phyloP scores from a whole-genome alignment of 2,888 invertebrate genomes.

The Baccha elongata region DNA sequence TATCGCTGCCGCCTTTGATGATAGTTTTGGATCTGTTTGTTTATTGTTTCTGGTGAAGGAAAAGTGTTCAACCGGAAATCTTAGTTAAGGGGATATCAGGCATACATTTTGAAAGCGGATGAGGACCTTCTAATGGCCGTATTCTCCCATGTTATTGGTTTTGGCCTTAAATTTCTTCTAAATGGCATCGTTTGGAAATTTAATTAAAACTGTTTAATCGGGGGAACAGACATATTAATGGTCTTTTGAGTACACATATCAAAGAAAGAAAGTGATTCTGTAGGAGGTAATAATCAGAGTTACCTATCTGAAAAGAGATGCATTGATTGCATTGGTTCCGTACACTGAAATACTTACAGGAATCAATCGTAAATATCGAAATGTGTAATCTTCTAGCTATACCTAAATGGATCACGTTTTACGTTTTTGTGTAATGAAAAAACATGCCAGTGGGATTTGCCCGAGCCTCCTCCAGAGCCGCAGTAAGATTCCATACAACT shows the following conservation, averaged over 20 bases:
- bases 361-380: no score
- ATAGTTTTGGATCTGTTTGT: constrained; percentile 15
- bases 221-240: neutral
- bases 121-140: constrained; percentile 33
- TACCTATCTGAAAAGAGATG: no score
- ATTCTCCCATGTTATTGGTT: constrained; percentile 40
- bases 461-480: no score
- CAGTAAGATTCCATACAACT: no score
- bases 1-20: constrained; percentile 3
- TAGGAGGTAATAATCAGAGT: no score
- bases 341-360: no score
- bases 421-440: no score
- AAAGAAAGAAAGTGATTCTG: no score
- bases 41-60: constrained; percentile 27
- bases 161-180: constrained; percentile 32
- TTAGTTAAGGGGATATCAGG: constrained; percentile 3
- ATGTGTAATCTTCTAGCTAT: no score
- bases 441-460: no score
- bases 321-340: no score
- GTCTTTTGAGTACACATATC: neutral
- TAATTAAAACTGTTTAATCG: constrained; percentile 45
- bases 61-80: constrained; percentile 55
- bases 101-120: neutral
- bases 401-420: no score
- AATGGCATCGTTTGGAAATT: constrained; percentile 44